Evolutionary conservation across 2,113 vertebrate genomes (phyloP).

Genomic region (Vireo altiloquus): DNA sequence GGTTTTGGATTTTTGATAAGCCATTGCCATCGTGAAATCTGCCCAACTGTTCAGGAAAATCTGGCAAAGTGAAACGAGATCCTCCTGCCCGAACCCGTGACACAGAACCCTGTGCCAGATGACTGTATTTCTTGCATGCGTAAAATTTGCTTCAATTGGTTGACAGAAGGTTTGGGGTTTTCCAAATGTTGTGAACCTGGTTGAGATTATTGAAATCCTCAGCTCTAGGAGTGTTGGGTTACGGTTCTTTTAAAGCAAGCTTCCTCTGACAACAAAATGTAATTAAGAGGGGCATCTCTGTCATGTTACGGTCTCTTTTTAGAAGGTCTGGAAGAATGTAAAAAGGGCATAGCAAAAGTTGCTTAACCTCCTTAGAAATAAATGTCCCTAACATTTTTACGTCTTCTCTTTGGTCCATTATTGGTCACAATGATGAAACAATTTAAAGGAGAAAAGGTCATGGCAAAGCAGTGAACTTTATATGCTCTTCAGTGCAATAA

Average conservation of each 20-base stretch:
- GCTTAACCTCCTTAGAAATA: constrained; percentile 57
- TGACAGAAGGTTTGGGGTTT: constrained; percentile 45
- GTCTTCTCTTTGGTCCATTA: constrained; percentile 47
- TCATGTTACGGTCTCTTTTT: constrained; percentile 49
- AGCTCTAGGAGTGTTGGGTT: constrained; percentile 43
- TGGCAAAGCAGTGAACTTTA: constrained; percentile 44
- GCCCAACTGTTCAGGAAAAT: constrained; percentile 10
- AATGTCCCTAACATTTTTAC: constrained; percentile 32
- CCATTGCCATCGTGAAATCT: not conserved
- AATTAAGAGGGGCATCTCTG: constrained; percentile 60
- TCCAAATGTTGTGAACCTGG: constrained; percentile 61
- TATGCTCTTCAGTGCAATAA: constrained; percentile 26
- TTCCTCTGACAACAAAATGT: constrained; percentile 69
- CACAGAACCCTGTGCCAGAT: constrained; percentile 12
- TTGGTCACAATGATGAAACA: constrained; percentile 62
- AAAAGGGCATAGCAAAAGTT: constrained; percentile 49
- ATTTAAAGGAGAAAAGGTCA: constrained; percentile 71
- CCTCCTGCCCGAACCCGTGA: not conserved
- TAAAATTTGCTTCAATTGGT: constrained; percentile 17
- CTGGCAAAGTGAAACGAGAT: constrained; percentile 36
- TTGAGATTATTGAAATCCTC: constrained; percentile 53
- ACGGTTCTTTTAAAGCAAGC: constrained; percentile 57
- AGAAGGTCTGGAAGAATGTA: constrained; percentile 47
- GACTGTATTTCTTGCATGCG: constrained; percentile 11
- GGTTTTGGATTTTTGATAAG: not conserved